Evolutionary conservation across 2,797 vertebrate genomes (phyloP).

Genomic region (Pantherophis alleghaniensis): DNA sequence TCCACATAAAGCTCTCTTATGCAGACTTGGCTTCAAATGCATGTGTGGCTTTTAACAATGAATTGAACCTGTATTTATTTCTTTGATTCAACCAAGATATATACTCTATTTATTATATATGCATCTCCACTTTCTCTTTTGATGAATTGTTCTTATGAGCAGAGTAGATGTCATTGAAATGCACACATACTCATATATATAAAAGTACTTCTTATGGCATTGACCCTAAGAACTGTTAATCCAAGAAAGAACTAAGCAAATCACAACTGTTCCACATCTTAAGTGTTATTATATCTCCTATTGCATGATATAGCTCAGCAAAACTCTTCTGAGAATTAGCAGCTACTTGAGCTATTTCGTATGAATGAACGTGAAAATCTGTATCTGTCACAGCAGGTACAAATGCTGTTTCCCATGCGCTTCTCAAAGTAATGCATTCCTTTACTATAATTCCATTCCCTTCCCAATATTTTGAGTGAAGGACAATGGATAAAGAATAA

Average conservation of each 20-base stretch:
- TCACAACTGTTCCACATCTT: neutral
- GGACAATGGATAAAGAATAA: neutral
- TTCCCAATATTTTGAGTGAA: neutral
- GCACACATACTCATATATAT: neutral
- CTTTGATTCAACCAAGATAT: neutral
- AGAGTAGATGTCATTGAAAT: neutral
- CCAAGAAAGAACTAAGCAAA: constrained; percentile 10
- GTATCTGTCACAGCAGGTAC: constrained; percentile 28
- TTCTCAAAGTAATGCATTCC: constrained; percentile 12
- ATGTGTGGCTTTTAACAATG: neutral
- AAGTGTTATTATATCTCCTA: neutral
- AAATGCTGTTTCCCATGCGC: neutral
- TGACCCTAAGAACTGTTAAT: neutral
- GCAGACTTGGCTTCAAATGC: neutral
- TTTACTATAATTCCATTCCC: neutral
- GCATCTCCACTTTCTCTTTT: neutral
- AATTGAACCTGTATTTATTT: neutral
- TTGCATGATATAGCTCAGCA: neutral
- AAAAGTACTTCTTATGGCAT: neutral
- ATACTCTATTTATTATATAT: neutral
- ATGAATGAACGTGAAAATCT: constrained; percentile 17
- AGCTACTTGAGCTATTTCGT: neutral
- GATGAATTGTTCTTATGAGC: neutral
- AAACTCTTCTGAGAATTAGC: neutral
- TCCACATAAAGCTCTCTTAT: neutral